Base-by-base conservation (phyloP, 2,888 invertebrate genomes). In the Caenorhabditis imperialis region DNA sequence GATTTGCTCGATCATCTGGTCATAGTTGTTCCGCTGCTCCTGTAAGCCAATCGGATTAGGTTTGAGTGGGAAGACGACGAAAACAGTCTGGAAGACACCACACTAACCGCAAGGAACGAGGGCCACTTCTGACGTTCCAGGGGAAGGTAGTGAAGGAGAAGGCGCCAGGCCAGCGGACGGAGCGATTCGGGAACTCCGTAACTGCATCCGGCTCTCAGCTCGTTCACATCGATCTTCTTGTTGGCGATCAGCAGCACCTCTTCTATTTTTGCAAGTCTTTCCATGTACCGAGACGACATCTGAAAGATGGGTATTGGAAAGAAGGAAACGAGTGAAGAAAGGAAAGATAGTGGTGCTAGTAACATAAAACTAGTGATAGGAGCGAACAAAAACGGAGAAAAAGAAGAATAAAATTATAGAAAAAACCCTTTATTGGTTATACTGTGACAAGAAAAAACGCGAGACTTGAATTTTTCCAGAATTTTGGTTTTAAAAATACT, bases 131-230 rank as follows among this genome's bases (percentile, higher is more conserved):
- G 63, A 22, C 85, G 74, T 23, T 85, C 81, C 20, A 69, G 40
- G 12, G 86, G 87, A 37, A 87, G 67, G 48, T 79, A 86, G 50
- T 84, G 76, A 14, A 87, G 77, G 25, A 87, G 81, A 18, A 87
- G 79, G n/a, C 87, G 72, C 87, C 87, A 87, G 18, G 81, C 84
- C 3, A 87, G 48, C 3, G 87, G 86, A 1, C 87, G 73, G 5
- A 86, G 70, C 8, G 54, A 45, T 30, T 86, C 86, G 3, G 86
- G 86, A 12, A 86, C 79, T 30, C 86, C 85, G 48, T 81, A 83
- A 38, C 79, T 79, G 47, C 81, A 83, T 14, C 76, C 75, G 5
- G 71, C 74, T 18, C 78, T 58, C 61, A 83, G 53, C 48, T 81
- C 78, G 12, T 75, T 63, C 57, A 81, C 75, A 62, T 82, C 78